Evolutionary conservation across 2,113 vertebrate species (phyloP), one percentile per base, ranked within the genome.

Genomic region (Neopipo cinnamomea): DNA sequence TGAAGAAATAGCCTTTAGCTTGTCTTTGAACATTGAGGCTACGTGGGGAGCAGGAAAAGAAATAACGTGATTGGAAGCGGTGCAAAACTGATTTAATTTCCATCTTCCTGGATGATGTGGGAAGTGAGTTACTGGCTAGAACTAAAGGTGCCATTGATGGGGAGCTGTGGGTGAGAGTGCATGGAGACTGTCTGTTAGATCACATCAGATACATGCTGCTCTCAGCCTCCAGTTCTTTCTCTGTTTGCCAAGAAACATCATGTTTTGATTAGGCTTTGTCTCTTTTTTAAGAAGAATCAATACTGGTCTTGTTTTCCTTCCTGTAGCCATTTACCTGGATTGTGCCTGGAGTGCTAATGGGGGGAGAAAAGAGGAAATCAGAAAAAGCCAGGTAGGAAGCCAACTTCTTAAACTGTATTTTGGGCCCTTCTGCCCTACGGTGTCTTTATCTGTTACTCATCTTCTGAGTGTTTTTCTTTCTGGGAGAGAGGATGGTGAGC

Each of bases 291-390:
- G 28, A 44, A 72, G 9, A 41, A 76, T 95, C 89, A 53, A 3
- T 76, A 12, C 42, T 91, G 55, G 33, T 72, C 70, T 66, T 92
- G 13, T 86, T 94, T 56, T 50, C 47, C 42, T 95, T 85, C 78
- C 73, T 93, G 23, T 79, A 99, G 99, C 99, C 99, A 0, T 99
- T 99, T 88, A 98, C 98, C 74, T 99, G 99, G 99, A 99, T 99
- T 81, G 99, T 99, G 50, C 99, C 99, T 6, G 99, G 99, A 50
- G 98, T 99, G n/a, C 94, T 99, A 67, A 99, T 99, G 99, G 99
- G 99, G 39, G 99, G 99, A 97, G 99, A 99, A 97, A 99, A 99
- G 98, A 99, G 98, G 93, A 99, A 99, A 88, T 98, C 99, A 0
- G 99, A 99, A 97, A 99, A 99, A 94, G 99, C 99, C 97, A 99